Evolutionary conservation across 1,140 invertebrate species (phyloP), one percentile per base, ranked within the genome.

Genomic region (Bombus fervidus): DNA sequence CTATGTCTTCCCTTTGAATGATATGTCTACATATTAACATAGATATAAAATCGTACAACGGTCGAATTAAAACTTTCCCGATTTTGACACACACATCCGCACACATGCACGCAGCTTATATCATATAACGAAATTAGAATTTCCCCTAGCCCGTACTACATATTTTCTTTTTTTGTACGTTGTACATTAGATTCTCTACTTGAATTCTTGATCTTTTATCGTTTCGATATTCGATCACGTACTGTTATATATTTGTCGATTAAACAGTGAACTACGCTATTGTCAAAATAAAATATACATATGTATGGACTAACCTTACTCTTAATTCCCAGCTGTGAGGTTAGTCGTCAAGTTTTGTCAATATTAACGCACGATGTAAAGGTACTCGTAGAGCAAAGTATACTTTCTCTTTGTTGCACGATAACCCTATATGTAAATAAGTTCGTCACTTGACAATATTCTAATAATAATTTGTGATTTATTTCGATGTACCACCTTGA

Each of bases 231-330:
- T 69, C 25, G 8, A 5, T 39, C 13, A 1, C 8, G 5, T 43
- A n/a, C 13, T 72, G 1, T n/a, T n/a, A n/a, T n/a, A 62, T 13
- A n/a, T 43, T 43, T 18, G 6, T 28, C 8, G 13, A 2, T n/a
- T 28, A 15, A 41, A 72, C 18, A 3, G 1, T 18, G 28, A 41
- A 72, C 1, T 41, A 53, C 18, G 5, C 47, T 53, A 53, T 47
- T 39, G 37, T 77, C 3, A 4, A 37, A 28, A 22, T 53, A 76
- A 80, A 53, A 62, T 13, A 53, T 53, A 53, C 31, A 62, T n/a
- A n/a, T 34, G 10, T 73, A 39, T 31, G 1, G 3, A 83, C 81
- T 76, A 83, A 83, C 81, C 81, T 83, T 83, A 66, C 28, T n/a
- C 18, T 66, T n/a, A 15, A 39, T 4, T 25, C 10, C 18, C 34